These are phyloP conservation scores for Dermatemys mawii DNA, from an alignment of 2,113 vertebrate genomes.

Conservation along the genomic window DNA sequence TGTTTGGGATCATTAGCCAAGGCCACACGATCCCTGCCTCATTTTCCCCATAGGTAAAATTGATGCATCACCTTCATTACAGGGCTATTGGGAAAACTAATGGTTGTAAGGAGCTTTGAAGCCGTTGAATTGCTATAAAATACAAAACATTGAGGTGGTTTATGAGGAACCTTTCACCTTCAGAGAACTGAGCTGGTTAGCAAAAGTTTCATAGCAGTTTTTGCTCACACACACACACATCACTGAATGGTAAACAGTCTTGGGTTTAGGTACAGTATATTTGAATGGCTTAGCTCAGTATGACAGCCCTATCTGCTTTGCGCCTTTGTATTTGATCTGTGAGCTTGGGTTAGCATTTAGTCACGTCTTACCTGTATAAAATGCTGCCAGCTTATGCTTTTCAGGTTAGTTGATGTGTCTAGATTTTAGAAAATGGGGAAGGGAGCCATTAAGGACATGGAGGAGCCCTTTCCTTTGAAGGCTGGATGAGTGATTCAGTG, in stretches of 20 bases:
- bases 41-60: not conserved
- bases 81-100: not conserved
- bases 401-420: not conserved
- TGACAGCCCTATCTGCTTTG: not conserved
- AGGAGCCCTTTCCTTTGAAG: not conserved
- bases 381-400: not conserved
- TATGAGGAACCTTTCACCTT: not conserved
- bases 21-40: not conserved
- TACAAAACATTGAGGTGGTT: not conserved
- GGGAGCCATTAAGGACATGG: not conserved
- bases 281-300: not conserved
- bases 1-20: not conserved
- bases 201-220: not conserved
- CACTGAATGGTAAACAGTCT: not conserved
- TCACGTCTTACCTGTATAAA: not conserved
- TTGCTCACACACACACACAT: not conserved
- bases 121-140: not conserved
- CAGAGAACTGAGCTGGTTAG: not conserved
- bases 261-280: not conserved
- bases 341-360: not conserved
- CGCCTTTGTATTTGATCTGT: not conserved
- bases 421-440: not conserved
- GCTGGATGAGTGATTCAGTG: not conserved
- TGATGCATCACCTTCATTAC: not conserved
- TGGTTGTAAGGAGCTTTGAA: not conserved